Conservation (phyloP, 2,113 vertebrate genomes). For the Centrocercus urophasianus region DNA sequence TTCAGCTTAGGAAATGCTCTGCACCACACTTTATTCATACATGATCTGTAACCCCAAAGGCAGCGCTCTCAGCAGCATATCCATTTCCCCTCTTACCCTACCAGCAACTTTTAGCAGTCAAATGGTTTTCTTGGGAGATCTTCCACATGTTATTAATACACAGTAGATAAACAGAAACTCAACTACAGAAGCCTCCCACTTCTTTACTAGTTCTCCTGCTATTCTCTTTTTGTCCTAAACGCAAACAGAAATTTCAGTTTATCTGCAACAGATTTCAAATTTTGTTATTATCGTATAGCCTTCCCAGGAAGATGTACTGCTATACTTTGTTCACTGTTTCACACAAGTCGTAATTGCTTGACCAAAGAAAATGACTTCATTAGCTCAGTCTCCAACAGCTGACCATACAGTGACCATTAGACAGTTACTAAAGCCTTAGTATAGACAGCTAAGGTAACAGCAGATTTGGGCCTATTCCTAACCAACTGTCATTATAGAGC, state of each 20-base stretch:
- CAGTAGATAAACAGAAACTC: accelerated
- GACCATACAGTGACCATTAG: neutral
- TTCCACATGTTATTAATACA: neutral
- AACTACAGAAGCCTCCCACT: neutral
- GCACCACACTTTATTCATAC: neutral
- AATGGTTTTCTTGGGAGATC: neutral
- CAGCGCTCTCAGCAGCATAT: neutral
- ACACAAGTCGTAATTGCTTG: neutral
- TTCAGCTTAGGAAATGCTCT: neutral
- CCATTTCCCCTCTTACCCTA: neutral
- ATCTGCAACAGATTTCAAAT: neutral
- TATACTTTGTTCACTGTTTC: neutral
- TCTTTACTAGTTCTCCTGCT: neutral
- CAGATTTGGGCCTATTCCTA: neutral
- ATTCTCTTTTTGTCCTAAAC: neutral
- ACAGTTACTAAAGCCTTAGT: neutral
- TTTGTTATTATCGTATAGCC: neutral
- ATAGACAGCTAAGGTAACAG: neutral
- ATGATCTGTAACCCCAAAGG: neutral
- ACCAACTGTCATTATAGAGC: neutral
- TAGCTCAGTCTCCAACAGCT: neutral
- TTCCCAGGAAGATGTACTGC: neutral
- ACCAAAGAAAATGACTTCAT: neutral
- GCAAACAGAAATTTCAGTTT: neutral
- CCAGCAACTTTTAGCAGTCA: neutral